Evolutionary conservation across 2,888 invertebrate species (phyloP), one percentile per base, ranked within the genome.

Genomic region (Acronicta alni): DNA sequence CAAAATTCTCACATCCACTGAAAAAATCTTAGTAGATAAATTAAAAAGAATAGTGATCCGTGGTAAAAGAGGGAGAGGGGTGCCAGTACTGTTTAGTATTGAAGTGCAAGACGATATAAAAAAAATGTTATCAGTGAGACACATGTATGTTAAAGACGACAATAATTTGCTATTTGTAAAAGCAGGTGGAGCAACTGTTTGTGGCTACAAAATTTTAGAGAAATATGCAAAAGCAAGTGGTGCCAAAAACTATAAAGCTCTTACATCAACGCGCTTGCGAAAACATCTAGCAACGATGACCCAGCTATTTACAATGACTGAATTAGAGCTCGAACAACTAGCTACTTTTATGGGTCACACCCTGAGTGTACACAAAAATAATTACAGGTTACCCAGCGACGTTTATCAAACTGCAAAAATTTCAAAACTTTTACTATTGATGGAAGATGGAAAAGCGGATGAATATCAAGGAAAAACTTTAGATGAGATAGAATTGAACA

Each of bases 211-310:
- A 74, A 66, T 75, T 16, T 16, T 82, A 6, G 75, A 82, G 70
- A 79, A 53, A 44, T 48, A 77, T 55, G 61, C 75, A 0, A 74
- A 46, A 48, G 23, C 59, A 54, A 75, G 57, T 37, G 77, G 77
- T 5, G 78, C 78, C 2, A 80, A 82, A 75, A 51, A 82, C 6
- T 77, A 77, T 16, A 74, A 77, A 67, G 76, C 78, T 23, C 73
- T 80, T 9, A 67, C 81, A 3, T 77, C 75, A 26, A 82, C 81
- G 37, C 64, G 76, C 49, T 72, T 84, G 6, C 63, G 80, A 56
- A 83, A 81, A 68, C 80, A 82, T 74, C 72, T 81, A 48, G 75
- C 77, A 14, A 81, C 80, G 5, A 63, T 82, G 42, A 64, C 80
- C 47, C 81, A 82, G 66, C 52, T 82, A 12, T 80, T 81, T 46